Evolutionary conservation across 1,140 invertebrate species (phyloP).

Genomic region (Microplitis mediator): DNA sequence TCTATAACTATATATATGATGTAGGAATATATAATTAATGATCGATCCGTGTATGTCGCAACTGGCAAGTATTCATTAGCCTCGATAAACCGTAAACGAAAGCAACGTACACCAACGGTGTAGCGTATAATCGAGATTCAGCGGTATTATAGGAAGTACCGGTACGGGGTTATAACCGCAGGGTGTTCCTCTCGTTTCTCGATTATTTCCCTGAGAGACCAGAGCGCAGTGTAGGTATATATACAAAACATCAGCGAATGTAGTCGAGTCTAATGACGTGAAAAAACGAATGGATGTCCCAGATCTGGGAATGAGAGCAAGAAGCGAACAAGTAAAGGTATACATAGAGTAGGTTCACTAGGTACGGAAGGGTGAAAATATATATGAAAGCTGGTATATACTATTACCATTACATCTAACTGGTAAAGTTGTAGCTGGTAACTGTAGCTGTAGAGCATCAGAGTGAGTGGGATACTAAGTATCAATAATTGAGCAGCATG

Average conservation of each 20-base stretch:
- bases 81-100: constrained; percentile 11
- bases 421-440: constrained; percentile 30
- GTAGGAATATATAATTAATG: constrained; percentile 15
- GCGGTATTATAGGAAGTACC: background rate
- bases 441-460: constrained; percentile 41
- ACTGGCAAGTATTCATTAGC: constrained; percentile 24
- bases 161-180: constrained; percentile 7
- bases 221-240: background rate
- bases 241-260: background rate
- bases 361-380: no score
- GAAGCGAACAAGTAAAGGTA: constrained; percentile 28
- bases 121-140: constrained; percentile 13
- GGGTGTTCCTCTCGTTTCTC: constrained; percentile 1
- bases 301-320: constrained; percentile 24
- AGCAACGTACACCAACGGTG: background rate
- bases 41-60: constrained; percentile 17
- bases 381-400: no score
- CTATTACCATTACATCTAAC: no score
- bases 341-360: constrained; percentile 25
- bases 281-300: constrained; percentile 20
- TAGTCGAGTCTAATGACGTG: constrained; percentile 21
- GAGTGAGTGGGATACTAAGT: constrained; percentile 39
- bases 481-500: constrained; percentile 60
- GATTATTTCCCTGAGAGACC: constrained; percentile 28
- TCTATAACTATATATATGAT: background rate